Percentiles rank a stretch among this genome's conserved stretches.
These are phyloP conservation scores for Drosophila parthenogenetica DNA, from an alignment of 2,888 invertebrate species.

Conservation along the genomic window DNA sequence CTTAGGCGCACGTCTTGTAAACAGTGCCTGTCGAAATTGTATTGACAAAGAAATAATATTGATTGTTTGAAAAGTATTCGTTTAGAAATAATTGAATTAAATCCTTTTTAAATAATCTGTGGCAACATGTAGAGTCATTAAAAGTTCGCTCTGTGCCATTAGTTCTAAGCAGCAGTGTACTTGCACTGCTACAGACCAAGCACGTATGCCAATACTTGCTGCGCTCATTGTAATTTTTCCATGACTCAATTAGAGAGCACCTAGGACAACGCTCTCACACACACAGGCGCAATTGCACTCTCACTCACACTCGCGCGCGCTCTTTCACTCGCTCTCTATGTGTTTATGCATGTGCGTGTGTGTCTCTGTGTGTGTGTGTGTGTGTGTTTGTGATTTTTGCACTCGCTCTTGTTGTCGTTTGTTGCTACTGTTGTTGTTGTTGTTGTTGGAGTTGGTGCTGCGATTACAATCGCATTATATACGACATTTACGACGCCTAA, in stretches of 20 bases:
- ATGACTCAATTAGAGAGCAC: conserved; percentile 47
- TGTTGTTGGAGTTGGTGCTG: conserved; percentile 29
- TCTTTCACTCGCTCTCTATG: conserved; percentile 11
- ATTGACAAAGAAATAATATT: too few relatives aligned
- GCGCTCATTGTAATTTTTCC: conserved; percentile 28
- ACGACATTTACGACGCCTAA: conserved; percentile 51
- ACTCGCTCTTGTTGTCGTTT: conserved; percentile 20
- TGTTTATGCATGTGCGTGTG: neutral
- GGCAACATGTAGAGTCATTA: too few relatives aligned
- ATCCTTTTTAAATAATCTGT: too few relatives aligned
- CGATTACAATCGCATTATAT: conserved; percentile 52
- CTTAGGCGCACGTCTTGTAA: too few relatives aligned
- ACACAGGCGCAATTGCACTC: conserved; percentile 20
- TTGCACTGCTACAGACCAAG: neutral
- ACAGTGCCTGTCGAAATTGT: too few relatives aligned
- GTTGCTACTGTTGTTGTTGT: conserved; percentile 6
- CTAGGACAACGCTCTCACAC: conserved; percentile 11
- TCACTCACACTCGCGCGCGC: conserved; percentile 4
- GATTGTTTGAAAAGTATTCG: too few relatives aligned
- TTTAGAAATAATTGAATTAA: too few relatives aligned
- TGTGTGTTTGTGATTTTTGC: conserved; percentile 5
- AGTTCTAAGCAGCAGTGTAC: neutral
- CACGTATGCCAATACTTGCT: neutral
- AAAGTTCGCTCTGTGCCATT: neutral
- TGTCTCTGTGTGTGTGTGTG: conserved; percentile 1